These are phyloP conservation scores for Martes flavigula DNA, from an alignment of 2,797 vertebrate species.

Conservation along the genomic window DNA sequence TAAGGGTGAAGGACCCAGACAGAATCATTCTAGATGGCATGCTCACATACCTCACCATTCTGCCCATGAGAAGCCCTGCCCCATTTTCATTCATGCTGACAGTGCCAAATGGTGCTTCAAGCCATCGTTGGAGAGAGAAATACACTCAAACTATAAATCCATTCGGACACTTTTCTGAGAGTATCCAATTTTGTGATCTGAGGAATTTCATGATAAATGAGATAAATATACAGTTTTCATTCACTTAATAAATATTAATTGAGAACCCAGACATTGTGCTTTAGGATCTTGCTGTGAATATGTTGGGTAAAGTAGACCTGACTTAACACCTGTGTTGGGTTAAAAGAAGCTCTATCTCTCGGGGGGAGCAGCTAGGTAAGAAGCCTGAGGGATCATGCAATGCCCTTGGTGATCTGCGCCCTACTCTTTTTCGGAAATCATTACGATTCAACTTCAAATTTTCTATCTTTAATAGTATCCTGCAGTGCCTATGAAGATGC, in stretches of 20 bases:
- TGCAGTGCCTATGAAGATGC: background rate
- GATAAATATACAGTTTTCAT: background rate
- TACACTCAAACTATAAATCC: background rate
- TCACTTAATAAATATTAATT: background rate
- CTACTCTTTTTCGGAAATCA: background rate
- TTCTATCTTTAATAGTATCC: background rate
- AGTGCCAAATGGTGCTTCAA: background rate
- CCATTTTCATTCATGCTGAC: background rate
- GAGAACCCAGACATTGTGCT: background rate
- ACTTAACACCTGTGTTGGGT: background rate
- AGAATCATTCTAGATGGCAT: rapidly evolving
- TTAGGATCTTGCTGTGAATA: background rate
- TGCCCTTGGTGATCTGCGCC: background rate
- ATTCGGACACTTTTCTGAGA: background rate
- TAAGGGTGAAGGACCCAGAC: background rate
- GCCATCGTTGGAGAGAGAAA: background rate
- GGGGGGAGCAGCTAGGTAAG: background rate
- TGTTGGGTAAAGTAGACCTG: background rate
- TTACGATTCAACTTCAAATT: background rate
- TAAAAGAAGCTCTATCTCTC: background rate
- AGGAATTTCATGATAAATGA: background rate
- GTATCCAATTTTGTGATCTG: background rate
- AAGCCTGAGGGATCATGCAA: rapidly evolving
- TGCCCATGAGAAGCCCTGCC: background rate
- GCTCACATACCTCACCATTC: rapidly evolving